Percentiles rank a stretch among this genome's conserved stretches.
Conservation (phyloP, 1,140 invertebrate genomes). For the Pseudoatta argentina region DNA sequence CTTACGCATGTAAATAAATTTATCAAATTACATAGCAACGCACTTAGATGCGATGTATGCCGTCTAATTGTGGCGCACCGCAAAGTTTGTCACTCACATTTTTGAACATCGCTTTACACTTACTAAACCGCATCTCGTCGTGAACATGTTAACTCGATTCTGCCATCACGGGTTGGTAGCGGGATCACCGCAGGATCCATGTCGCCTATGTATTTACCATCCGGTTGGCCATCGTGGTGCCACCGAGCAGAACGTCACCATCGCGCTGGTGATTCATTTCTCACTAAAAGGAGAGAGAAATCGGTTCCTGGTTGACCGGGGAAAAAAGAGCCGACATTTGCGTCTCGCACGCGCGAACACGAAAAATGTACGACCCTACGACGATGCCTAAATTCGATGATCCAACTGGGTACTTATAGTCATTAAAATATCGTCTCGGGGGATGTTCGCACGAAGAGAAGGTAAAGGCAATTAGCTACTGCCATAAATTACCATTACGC, state of each 20-base stretch:
- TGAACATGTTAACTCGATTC: constrained; percentile 11
- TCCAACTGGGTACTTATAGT: not conserved
- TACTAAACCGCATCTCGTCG: not conserved
- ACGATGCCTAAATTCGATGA: constrained; percentile 20
- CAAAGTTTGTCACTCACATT: not conserved
- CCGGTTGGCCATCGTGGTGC: not conserved
- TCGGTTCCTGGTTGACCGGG: constrained; percentile 29
- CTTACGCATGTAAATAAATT: not conserved
- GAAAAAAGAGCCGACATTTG: not conserved
- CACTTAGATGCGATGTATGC: not conserved
- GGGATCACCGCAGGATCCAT: constrained; percentile 30
- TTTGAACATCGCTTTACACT: constrained; percentile 26
- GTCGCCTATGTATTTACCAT: constrained; percentile 1
- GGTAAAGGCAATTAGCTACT: constrained; percentile 58
- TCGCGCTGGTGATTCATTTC: constrained; percentile 57
- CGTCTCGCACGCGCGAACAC: not conserved
- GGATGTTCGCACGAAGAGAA: constrained; percentile 11
- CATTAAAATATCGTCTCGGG: constrained; percentile 64
- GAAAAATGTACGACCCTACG: constrained; percentile 31
- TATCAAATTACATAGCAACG: not conserved
- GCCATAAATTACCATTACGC: constrained; percentile 67
- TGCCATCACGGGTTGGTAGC: not conserved
- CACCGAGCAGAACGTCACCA: constrained; percentile 67
- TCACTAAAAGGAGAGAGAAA: not conserved
- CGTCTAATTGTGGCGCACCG: not conserved